phyloP scores from a whole-genome alignment of 2,888 invertebrate species.

The Iphiclides podalirius region DNA sequence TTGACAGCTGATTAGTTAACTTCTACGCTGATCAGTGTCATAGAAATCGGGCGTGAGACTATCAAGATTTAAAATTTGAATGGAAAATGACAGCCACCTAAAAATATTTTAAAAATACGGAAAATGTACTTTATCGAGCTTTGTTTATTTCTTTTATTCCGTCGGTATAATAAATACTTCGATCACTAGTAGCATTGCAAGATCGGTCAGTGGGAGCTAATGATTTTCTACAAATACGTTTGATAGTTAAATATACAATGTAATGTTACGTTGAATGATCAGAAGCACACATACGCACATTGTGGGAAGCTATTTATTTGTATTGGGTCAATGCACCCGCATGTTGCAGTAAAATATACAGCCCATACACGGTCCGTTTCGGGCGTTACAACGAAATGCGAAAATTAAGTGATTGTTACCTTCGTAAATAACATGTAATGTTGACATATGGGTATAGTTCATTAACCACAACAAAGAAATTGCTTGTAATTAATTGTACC shows the following conservation, averaged over 20 bases:
- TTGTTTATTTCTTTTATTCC: no score
- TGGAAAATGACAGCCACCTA: no score
- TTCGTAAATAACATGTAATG: constrained; percentile 5
- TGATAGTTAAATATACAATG: constrained; percentile 37
- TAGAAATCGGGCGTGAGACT: no score
- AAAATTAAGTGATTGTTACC: constrained; percentile 8
- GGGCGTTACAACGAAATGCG: constrained; percentile 39
- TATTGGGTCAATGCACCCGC: constrained; percentile 56
- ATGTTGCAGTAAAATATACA: constrained; percentile 44
- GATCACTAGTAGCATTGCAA: no score
- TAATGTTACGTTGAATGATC: constrained; percentile 56
- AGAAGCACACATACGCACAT: constrained; percentile 47
- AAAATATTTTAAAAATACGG: no score
- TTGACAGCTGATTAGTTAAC: no score
- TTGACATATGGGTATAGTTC: constrained; percentile 1
- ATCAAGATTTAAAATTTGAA: no score
- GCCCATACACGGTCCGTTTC: constrained; percentile 26
- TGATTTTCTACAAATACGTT: constrained; percentile 34
- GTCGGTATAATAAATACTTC: no score
- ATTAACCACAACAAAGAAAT: neutral
- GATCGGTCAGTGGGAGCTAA: constrained; percentile 12
- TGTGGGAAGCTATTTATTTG: constrained; percentile 54
- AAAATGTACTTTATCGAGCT: no score
- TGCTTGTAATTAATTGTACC: neutral
- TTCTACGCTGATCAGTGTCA: no score